Evolutionary conservation across 2,113 vertebrate genomes (phyloP), one percentile per base, ranked within the genome.

Genomic region (Tachysurus fulvidraco): DNA sequence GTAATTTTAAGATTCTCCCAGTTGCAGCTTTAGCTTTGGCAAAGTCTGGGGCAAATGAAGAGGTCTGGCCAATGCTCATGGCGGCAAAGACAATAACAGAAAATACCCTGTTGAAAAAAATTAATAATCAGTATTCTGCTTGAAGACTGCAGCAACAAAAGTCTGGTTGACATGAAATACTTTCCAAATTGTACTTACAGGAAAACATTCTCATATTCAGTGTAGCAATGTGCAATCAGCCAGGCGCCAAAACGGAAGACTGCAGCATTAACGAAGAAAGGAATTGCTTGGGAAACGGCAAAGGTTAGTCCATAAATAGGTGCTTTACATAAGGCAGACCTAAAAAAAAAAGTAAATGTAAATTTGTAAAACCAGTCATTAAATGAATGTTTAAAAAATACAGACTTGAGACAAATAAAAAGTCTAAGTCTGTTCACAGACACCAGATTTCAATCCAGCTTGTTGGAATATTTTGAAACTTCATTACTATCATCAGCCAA

Each of bases 191-290:
- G 60, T 92, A 95, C 96, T 96, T 93, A 96, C 96, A 96, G 86
- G 88, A 94, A 96, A 77, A 96, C 96, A 19, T 14, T 62, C 86
- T 93, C 93, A 87, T 30, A 96, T 0, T 90, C 0, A 88, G 95
- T 96, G 17, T 92, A 0, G 41, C 85, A 91, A 36, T 94, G 92
- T 80, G 69, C 94, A 59, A 97, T 94, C 36, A 97, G 93, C 85
- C 95, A 97, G 54, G 97, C 94, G 44, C 96, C 96, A 89, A 97
- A 97, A 0, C 96, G 95, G 90, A 97, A 97, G 87, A 96, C 94
- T 60, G 85, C 95, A 0, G 96, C 96, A 5, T 97, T 96, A 77
- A 95, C 95, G 81, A 97, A 95, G 92, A 94, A 96, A 90, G 96
- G 93, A 89, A 96, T 95, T 44, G 95, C 95, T 90, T 96, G 96